Base-by-base conservation (phyloP, 2,888 invertebrate species). In the Ochlodes sylvanus region DNA sequence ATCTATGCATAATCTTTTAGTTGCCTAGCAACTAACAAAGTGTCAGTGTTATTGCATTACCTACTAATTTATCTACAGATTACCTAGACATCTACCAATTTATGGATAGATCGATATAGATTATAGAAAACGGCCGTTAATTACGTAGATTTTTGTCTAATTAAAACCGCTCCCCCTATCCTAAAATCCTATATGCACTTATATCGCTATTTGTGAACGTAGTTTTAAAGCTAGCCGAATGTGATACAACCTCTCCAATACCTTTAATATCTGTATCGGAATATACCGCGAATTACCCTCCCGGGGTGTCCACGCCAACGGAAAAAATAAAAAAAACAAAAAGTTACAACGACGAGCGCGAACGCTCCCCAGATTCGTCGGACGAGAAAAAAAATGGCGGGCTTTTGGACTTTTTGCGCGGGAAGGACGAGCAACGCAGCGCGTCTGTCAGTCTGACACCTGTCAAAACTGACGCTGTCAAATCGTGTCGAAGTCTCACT, bases 221-320 rank as follows among this genome's bases (percentile, higher is more conserved):
- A 76, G 77, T 57, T 7, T 54, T 73, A 14, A 77, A 72, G 63
- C 58, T 73, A 71, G 75, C 80, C 0, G 79, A 83, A 15, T 78
- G 83, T 0, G 69, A 79, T 0, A 81, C 84, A 69, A 81, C 77
- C 9, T 79, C 86, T 0, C 87, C 87, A 0, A 77, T 75, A 0
- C 85, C 85, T 0, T 19, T 88, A 0, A 81, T 89, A 77, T 87
- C 83, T 0, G 81, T 87, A n/a, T 79, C 80, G 0, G 89, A 89
- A 61, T 87, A 88, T 67, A 79, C 86, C 68, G 67, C 68, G 74
- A 63, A 71, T 75, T 73, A 41, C 55, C 14, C 47, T 47, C 73
- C 76, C 55, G 69, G 3, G 38, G 57, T 12, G 10, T 27, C 52
- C 14, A 38, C 52, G 9, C 58, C 58, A 9, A 15, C 55, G 7